Conservation (phyloP, 2,797 vertebrate species). For the Luscinia megarhynchos region DNA sequence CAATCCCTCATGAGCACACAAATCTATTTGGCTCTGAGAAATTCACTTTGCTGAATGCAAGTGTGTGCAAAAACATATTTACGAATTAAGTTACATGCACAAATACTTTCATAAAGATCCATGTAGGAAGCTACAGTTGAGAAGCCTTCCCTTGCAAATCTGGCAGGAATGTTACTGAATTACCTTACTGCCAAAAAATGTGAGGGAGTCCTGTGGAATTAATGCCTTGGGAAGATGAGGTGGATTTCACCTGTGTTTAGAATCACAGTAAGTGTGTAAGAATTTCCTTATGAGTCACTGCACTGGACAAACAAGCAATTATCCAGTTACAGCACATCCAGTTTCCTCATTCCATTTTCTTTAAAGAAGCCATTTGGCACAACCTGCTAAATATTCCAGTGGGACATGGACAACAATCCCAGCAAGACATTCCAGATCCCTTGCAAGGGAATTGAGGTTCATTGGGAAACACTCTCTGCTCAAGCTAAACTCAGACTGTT, state of each 20-base stretch:
- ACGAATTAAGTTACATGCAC: neutral
- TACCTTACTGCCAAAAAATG: neutral
- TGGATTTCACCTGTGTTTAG: neutral
- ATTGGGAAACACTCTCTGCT: neutral
- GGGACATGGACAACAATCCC: neutral
- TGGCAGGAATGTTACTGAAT: neutral
- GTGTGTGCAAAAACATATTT: neutral
- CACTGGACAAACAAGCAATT: constrained; percentile 7
- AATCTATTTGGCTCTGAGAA: neutral
- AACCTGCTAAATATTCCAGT: neutral
- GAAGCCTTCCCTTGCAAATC: neutral
- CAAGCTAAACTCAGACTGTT: neutral
- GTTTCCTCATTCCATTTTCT: neutral
- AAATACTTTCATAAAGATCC: neutral
- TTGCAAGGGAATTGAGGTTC: neutral
- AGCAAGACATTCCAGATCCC: neutral
- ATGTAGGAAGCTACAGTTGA: neutral
- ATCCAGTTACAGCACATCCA: neutral
- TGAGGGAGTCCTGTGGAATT: neutral
- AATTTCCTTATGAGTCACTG: constrained; percentile 23
- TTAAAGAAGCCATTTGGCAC: neutral
- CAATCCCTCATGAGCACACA: neutral
- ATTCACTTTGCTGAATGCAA: neutral
- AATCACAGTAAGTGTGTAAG: neutral
- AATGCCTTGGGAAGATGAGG: neutral